A percentile compares a stretch with the other conserved stretches of the same genome.
Conservation (phyloP, 2,797 vertebrate species). For the Galago senegalensis region DNA sequence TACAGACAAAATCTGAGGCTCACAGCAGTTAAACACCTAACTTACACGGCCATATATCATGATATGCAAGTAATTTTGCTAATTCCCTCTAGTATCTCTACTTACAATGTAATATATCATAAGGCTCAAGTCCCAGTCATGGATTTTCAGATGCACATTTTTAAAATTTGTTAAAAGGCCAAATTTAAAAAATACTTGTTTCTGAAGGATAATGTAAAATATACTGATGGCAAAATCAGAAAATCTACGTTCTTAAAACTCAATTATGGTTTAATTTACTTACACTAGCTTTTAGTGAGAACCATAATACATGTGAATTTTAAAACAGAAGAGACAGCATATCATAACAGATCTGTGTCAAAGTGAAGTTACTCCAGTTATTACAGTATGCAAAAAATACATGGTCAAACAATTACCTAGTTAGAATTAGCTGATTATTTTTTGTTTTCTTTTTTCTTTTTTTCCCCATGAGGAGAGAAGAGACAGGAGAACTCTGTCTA, state of each 20-base stretch:
- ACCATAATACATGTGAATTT: neutral
- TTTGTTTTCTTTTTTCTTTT: slow-evolving; percentile 7
- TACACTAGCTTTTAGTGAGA: neutral
- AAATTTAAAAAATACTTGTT: neutral
- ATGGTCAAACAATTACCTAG: slow-evolving; percentile 25
- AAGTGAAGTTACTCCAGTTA: neutral
- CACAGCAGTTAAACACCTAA: neutral
- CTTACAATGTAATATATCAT: slow-evolving; percentile 30
- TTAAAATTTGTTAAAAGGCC: neutral
- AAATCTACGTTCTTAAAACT: slow-evolving; percentile 67
- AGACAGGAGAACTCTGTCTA: too few species aligned
- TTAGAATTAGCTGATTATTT: slow-evolving; percentile 2
- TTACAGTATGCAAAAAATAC: neutral
- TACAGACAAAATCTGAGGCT: neutral
- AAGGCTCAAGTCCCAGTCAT: neutral
- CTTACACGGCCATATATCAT: neutral
- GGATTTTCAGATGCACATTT: slow-evolving; percentile 10
- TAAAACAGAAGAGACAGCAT: neutral
- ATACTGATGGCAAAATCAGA: slow-evolving; percentile 19
- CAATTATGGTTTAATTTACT: slow-evolving; percentile 39
- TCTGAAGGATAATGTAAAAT: slow-evolving; percentile 17
- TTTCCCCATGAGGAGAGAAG: too few species aligned
- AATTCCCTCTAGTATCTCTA: slow-evolving; percentile 5
- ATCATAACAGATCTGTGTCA: neutral
- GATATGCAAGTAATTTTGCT: slow-evolving; percentile 16